Conservation (phyloP, 2,888 invertebrate species). For the Tetranychus piercei region DNA sequence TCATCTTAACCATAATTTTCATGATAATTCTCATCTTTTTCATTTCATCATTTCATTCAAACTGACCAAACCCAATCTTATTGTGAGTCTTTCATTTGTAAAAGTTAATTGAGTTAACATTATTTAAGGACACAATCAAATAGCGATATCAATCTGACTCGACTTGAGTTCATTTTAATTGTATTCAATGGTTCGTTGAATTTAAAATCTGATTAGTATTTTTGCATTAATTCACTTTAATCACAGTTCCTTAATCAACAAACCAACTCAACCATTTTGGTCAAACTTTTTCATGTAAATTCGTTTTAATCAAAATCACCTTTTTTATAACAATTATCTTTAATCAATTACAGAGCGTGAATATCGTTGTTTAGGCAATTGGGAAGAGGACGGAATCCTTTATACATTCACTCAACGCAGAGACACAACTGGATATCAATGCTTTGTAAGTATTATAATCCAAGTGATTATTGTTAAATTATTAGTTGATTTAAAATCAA, state of each 20-base stretch:
- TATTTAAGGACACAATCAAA: too few species aligned
- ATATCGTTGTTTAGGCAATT: slow-evolving; percentile 47
- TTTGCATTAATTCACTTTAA: not conserved
- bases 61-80: too few species aligned
- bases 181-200: not conserved
- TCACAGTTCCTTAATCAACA: not conserved
- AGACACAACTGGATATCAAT: slow-evolving; percentile 44
- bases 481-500: too few species aligned
- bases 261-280: not conserved
- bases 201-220: slow-evolving; percentile 2
- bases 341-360: slow-evolving; percentile 38
- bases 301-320: not conserved
- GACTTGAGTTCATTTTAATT: not conserved
- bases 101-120: too few species aligned
- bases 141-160: not conserved
- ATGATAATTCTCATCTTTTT: too few species aligned
- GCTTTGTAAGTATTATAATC: slow-evolving; percentile 40
- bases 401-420: slow-evolving; percentile 47
- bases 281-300: not conserved
- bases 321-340: too few species aligned
- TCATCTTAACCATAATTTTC: too few species aligned
- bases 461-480: too few species aligned
- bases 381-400: slow-evolving; percentile 44
- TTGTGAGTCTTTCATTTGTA: too few species aligned
- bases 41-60: too few species aligned